Conservation (phyloP, 1,140 invertebrate genomes). For the Drosophila persimilis region DNA sequence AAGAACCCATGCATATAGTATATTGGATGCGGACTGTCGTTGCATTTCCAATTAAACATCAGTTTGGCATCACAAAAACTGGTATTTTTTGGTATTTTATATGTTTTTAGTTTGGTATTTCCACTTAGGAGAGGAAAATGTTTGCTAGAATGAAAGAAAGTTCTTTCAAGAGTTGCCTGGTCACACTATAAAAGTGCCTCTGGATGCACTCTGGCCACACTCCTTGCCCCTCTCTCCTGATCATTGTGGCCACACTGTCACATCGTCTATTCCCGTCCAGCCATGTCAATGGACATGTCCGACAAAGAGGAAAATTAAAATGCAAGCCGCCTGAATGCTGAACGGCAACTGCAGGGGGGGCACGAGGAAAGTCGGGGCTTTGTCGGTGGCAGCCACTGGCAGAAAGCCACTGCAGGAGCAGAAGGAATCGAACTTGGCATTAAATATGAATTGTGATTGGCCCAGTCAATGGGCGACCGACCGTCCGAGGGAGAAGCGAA, state of each 20-base stretch:
- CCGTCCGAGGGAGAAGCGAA: conserved; percentile 28
- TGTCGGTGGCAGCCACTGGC: conserved; percentile 14
- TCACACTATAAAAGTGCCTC: not conserved
- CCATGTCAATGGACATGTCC: not conserved
- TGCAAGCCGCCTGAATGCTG: conserved; percentile 27
- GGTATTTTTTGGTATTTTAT: no score
- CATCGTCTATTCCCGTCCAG: no score
- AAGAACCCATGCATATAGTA: not conserved
- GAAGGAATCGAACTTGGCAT: conserved; percentile 45
- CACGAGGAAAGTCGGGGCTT: conserved; percentile 25
- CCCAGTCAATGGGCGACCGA: not conserved
- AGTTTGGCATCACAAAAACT: not conserved
- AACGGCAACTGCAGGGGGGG: conserved; percentile 10
- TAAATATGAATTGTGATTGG: conserved; percentile 54
- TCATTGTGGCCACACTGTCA: conserved; percentile 21
- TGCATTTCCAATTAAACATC: no score
- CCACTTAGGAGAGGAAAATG: not conserved
- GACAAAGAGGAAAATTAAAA: conserved; percentile 31
- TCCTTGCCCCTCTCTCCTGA: not conserved
- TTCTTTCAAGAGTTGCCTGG: not conserved
- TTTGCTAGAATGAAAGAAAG: not conserved
- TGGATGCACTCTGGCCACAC: no score
- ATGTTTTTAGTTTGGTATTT: not conserved
- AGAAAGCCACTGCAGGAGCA: conserved; percentile 39
- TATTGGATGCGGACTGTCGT: conserved; percentile 8